Base-by-base conservation (phyloP, 2,797 vertebrate genomes). In the Remorina albescens region DNA sequence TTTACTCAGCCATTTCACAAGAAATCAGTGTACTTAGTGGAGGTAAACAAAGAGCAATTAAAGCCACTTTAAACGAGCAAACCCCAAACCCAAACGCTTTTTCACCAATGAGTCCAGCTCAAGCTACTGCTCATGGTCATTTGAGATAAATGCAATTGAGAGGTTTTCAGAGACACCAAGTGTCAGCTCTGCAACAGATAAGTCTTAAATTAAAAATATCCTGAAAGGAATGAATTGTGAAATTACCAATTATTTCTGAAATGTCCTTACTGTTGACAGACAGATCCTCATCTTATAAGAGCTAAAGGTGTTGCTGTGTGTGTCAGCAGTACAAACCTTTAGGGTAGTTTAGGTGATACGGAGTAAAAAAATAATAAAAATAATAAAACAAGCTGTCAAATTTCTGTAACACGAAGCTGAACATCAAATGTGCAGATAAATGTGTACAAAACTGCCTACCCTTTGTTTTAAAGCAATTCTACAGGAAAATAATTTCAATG, bases 321-420 rank as follows among this genome's bases (percentile, higher is more conserved):
- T 32, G 54, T 18, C 51, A 5, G 3, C 21, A 49, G 21, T 9
- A 19, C 23, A 0, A 37, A 37, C 23, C 18, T n/a, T 26, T 25
- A 51, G 15, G 28, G 15, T 2, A 66, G n/a, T 28, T 47, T 23
- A 47, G 16, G 37, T 28, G 16, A 25, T 26, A 18, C 49, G n/a
- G n/a, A n/a, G n/a, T n/a, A n/a, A n/a, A n/a, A n/a, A n/a, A 7
- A 67, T 49, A 19, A 56, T 11, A 58, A 34, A 44, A 65, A 41
- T 18, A 36, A 18, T 13, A 28, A 21, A 37, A 32, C 12, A 47
- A 39, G 60, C 19, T 42, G 7, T 28, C 7, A 57, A 30, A 30
- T 30, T 42, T 42, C 19, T 19, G 16, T 42, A 50, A 58, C 39
- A 3, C 8, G 15, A 25, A 41, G 16, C 53, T 51, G 2, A 32